These are phyloP conservation scores for Panthera leo DNA, from an alignment of 2,113 vertebrate species.

Conservation along the genomic window DNA sequence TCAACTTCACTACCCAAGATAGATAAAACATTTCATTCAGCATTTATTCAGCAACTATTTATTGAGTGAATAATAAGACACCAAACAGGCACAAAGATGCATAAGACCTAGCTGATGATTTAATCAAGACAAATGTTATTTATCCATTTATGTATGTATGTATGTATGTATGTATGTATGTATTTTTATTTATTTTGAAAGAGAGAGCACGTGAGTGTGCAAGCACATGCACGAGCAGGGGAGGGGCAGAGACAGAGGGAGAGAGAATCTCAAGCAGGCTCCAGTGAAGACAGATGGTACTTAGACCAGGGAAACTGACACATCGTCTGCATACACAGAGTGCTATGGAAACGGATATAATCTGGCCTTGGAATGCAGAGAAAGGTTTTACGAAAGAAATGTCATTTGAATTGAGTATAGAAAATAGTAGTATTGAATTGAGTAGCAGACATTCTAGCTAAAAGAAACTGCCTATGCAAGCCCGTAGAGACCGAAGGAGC, in stretches of 20 bases:
- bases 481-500: not conserved
- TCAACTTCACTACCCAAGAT: not conserved
- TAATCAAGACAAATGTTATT: not conserved
- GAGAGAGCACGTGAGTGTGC: fast-evolving
- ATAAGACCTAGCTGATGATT: not conserved
- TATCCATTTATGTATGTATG: not conserved
- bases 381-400: not conserved
- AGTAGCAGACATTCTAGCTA: not conserved
- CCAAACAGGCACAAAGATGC: not conserved
- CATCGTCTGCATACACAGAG: not conserved
- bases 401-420: not conserved
- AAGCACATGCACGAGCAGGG: no score
- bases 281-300: not conserved
- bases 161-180: no score
- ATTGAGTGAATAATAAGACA: not conserved
- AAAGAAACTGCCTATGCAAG: not conserved
- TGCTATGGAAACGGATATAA: not conserved
- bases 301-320: not conserved
- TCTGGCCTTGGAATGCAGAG: not conserved
- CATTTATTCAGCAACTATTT: not conserved
- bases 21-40: not conserved
- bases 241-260: no score
- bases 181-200: no score
- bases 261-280: no score
- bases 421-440: not conserved